Base-by-base conservation (phyloP, 2,888 invertebrate genomes). In the Dasysyrphus tricinctus region DNA sequence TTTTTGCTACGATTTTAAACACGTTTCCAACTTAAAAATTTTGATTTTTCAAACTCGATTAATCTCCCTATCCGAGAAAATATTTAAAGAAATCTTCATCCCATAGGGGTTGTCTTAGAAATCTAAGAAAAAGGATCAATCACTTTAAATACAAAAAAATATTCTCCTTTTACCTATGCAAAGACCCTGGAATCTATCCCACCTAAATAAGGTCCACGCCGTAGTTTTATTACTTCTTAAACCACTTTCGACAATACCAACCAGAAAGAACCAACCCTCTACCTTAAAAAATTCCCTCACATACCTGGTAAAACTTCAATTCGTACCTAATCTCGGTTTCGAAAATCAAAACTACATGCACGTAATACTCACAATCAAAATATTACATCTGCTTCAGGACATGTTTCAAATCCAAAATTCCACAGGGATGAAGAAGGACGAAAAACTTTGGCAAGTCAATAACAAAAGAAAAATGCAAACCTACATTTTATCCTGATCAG, bases 311-410 rank as follows among this genome's bases (percentile, higher is more conserved):
- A 1, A 56, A 39, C 24, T 42, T 42, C 14, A 61, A n/a, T 65
- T n/a, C 29, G 11, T 24, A 24, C 24, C 24, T 24, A 63, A 63
- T 44, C n/a, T 44, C 7, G 29, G n/a, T 63, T 63, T 34, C 39
- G 14, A 67, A 67, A 67, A 49, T 49, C 49, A 32, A 47, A 63
- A 34, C 54, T 29, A 16, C 37, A 16, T 0, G 5, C 5, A 2
- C 24, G 24, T 24, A 16, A 16, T 59, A 49, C 65, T 16, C 11
- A 19, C 32, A 47, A 11, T 14, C 34, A 34, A 49, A 67, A 14
- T 39, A 63, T 67, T 67, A 49, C 67, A 67, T 67, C 82, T 67
- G 57, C n/a, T 59, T 69, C 59, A 81, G 76, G 81, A 81, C 72
- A 72, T 54, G 42, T 29, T 49, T 56, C 54, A n/a, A 24, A 54